Evolutionary conservation across 2,888 invertebrate species (phyloP).

Genomic region (Gastrophysa polygoni): DNA sequence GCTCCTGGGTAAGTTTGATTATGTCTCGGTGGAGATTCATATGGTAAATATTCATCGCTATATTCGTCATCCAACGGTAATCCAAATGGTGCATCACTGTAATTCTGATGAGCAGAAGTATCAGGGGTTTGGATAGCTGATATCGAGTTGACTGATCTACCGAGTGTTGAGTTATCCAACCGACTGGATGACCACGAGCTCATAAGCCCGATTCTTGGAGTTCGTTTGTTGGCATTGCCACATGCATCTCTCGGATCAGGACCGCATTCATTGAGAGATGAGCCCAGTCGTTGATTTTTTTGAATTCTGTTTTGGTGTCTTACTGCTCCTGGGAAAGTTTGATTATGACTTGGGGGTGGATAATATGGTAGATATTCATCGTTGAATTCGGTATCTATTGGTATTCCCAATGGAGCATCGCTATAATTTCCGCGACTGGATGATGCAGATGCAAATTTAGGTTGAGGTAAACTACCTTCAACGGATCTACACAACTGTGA

Average conservation of each 20-base stretch:
- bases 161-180: neutral
- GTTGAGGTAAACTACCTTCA: no score
- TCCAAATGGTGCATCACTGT: neutral
- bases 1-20: neutral
- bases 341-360: neutral
- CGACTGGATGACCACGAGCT: neutral
- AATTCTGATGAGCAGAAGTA: neutral
- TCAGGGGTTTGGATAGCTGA: no score
- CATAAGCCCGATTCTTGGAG: slow-evolving; percentile 7
- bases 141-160: no score
- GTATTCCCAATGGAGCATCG: neutral
- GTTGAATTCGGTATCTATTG: neutral
- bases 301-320: no score
- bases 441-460: no score
- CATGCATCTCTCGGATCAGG: neutral
- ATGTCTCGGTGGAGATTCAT: neutral
- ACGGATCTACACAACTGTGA: no score
- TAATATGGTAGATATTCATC: neutral
- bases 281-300: neutral
- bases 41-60: neutral
- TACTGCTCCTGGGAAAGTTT: no score
- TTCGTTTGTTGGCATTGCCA: neutral
- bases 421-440: neutral
- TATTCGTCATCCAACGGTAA: neutral
- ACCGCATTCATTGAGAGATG: neutral